phyloP scores from a whole-genome alignment of 1,140 invertebrate species.

The Euglossa dilemma region DNA sequence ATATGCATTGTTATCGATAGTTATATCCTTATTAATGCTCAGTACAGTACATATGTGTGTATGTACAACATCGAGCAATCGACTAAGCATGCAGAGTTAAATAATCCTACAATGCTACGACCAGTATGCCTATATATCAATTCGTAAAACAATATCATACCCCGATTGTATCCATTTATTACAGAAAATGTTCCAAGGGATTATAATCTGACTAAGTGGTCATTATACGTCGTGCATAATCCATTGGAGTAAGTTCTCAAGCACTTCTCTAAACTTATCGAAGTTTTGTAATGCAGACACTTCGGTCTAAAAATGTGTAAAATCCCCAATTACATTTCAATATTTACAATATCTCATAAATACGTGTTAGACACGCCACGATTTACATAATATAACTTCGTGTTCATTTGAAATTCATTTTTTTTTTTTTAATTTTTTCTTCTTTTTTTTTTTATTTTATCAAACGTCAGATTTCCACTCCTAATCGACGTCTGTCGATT shows the following conservation, averaged over 20 bases:
- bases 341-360: constrained; percentile 60
- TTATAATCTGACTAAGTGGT: constrained; percentile 18
- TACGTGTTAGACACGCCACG: constrained; percentile 35
- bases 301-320: constrained; percentile 62
- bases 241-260: constrained; percentile 12
- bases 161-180: constrained; percentile 55
- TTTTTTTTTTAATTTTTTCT: not conserved
- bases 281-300: constrained; percentile 37
- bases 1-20: constrained; percentile 60
- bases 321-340: constrained; percentile 53
- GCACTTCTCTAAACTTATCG: not conserved
- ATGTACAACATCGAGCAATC: constrained; percentile 63
- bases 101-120: constrained; percentile 67
- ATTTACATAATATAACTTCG: constrained; percentile 62
- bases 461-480: constrained; percentile 2
- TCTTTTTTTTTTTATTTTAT: not conserved
- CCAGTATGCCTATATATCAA: constrained; percentile 63
- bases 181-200: constrained; percentile 26
- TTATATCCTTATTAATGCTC: constrained; percentile 62
- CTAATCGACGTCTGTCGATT: not conserved
- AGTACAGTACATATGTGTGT: constrained; percentile 41
- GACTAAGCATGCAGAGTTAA: constrained; percentile 76
- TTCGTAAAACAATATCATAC: constrained; percentile 64
- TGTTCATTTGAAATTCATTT: constrained; percentile 37
- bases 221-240: constrained; percentile 31